These are phyloP conservation scores for Heteromurus nitidus DNA, from an alignment of 2,888 invertebrate species.

Conservation along the genomic window DNA sequence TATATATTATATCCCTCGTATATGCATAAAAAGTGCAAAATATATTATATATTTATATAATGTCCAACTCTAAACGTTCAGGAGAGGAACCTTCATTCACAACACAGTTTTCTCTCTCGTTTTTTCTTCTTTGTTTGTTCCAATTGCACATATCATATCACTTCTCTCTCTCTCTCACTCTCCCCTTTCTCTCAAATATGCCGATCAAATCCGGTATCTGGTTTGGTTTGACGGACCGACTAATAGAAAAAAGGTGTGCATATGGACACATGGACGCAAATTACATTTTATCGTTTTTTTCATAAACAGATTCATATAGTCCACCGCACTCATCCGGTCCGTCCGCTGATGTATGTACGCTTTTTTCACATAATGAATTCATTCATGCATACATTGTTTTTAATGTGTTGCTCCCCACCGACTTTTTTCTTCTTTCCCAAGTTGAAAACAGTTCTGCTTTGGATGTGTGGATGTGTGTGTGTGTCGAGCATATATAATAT, in stretches of 20 bases:
- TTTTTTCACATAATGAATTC: conserved; percentile 4
- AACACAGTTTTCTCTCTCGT: background rate
- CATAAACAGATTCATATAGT: too few relatives aligned
- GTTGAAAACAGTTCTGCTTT: background rate
- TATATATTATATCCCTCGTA: too few relatives aligned
- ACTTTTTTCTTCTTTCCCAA: background rate
- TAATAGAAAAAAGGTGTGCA: background rate
- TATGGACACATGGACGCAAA: background rate
- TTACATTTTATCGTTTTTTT: too few relatives aligned
- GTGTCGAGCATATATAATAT: background rate
- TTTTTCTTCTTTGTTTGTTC: background rate
- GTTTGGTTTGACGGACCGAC: too few relatives aligned
- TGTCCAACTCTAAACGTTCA: background rate
- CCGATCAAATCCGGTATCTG: background rate
- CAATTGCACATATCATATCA: too few relatives aligned
- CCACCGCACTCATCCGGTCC: background rate
- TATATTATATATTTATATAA: background rate
- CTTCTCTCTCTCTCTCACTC: background rate
- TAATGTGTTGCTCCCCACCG: conserved; percentile 28
- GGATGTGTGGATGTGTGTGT: background rate
- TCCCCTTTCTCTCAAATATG: background rate
- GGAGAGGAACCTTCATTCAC: background rate
- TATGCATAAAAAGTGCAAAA: background rate
- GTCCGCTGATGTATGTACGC: background rate
- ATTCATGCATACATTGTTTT: conserved; percentile 32